These are phyloP conservation scores for Eupithecia exiguata DNA, from an alignment of 2,888 invertebrate genomes.

Conservation along the genomic window DNA sequence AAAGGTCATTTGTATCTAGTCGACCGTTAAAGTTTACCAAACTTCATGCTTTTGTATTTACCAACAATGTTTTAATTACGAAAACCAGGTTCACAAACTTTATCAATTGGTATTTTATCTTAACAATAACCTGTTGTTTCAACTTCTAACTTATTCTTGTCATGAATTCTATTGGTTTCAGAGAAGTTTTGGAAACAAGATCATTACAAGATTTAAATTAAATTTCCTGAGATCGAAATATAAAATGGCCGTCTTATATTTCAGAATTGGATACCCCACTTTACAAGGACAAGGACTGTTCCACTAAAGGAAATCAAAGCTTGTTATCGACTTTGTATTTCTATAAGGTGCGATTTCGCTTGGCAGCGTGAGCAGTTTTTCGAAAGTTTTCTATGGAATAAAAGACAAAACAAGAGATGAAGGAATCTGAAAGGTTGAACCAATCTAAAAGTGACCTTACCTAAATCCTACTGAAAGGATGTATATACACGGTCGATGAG, in stretches of 20 bases:
- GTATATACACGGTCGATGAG: too few species aligned
- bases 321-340: not conserved
- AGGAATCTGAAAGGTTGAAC: too few species aligned
- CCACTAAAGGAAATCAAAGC: not conserved
- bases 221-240: not conserved
- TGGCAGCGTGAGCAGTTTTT: not conserved
- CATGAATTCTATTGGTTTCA: conserved; percentile 12
- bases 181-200: conserved; percentile 3
- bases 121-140: not conserved
- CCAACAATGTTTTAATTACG: conserved; percentile 12
- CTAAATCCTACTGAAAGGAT: too few species aligned
- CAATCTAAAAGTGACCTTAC: too few species aligned
- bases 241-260: not conserved
- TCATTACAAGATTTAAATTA: conserved; percentile 13
- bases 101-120: conserved; percentile 7
- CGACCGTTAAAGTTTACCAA: not conserved
- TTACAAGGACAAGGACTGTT: not conserved
- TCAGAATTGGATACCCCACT: not conserved
- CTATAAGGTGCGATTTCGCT: not conserved
- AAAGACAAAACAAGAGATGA: not conserved
- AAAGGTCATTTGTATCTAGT: too few species aligned
- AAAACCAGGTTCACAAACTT: conserved; percentile 1
- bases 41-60: not conserved
- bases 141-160: conserved; percentile 1
- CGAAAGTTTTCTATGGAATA: not conserved